These are phyloP conservation scores for Choreutis nemorana DNA, from an alignment of 2,888 invertebrate species.

Conservation along the genomic window DNA sequence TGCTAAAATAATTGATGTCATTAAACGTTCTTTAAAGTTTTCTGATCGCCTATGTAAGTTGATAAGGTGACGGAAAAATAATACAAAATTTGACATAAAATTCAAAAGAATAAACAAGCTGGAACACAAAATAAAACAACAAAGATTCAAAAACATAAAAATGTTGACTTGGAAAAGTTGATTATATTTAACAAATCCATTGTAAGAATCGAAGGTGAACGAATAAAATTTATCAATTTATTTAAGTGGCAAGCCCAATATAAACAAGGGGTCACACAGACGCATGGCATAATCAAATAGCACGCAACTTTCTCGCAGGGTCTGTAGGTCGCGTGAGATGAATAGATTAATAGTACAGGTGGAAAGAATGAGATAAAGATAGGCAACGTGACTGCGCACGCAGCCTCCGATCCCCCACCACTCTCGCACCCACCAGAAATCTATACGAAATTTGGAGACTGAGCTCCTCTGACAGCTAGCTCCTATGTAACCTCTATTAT, in stretches of 20 bases:
- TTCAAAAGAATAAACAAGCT: too few species aligned
- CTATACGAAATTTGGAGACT: conserved; percentile 44
- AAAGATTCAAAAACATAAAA: too few species aligned
- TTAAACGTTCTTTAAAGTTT: too few species aligned
- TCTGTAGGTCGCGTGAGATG: conserved; percentile 25
- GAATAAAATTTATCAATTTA: conserved; percentile 57
- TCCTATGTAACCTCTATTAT: conserved; percentile 60
- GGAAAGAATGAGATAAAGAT: conserved; percentile 32
- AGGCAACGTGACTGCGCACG: conserved; percentile 40
- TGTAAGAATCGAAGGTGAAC: conserved; percentile 40
- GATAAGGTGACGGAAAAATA: too few species aligned
- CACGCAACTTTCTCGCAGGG: conserved; percentile 44
- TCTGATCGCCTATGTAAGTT: too few species aligned
- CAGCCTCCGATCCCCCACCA: conserved; percentile 41
- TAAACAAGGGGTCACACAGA: conserved; percentile 57
- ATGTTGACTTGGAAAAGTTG: too few species aligned
- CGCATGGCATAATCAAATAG: conserved; percentile 48
- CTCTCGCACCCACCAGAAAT: conserved; percentile 34
- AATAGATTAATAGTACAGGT: conserved; percentile 15
- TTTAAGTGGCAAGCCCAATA: conserved; percentile 57
- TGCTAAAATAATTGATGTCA: too few species aligned
- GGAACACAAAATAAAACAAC: too few species aligned
- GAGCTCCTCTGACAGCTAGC: conserved; percentile 53
- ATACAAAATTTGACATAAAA: too few species aligned
- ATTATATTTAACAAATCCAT: too few species aligned